phyloP scores from a whole-genome alignment of 2,888 invertebrate genomes.

The Notodonta ziczac region DNA sequence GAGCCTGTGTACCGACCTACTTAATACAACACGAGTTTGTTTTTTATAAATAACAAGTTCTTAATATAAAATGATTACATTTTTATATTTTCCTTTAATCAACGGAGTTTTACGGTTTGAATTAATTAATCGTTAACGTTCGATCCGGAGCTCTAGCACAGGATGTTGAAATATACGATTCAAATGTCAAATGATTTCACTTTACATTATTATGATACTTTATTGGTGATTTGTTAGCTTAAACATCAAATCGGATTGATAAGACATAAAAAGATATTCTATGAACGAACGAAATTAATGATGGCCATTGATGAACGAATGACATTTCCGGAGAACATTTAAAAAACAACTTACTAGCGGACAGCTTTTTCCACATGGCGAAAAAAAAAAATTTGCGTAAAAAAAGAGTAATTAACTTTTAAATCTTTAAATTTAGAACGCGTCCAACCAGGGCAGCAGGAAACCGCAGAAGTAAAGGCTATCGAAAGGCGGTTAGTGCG shows the following conservation, averaged over 20 bases:
- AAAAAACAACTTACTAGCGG: constrained; percentile 52
- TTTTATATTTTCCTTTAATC: background rate
- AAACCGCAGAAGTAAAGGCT: constrained; percentile 60
- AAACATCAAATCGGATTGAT: background rate
- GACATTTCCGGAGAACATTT: constrained; percentile 14
- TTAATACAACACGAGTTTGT: background rate
- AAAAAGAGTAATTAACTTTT: constrained; percentile 19
- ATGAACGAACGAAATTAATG: no score
- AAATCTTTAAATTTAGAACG: constrained; percentile 20
- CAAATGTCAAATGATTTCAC: background rate
- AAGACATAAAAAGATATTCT: background rate
- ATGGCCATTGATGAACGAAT: constrained; percentile 12
- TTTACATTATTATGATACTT: background rate
- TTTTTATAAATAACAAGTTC: background rate
- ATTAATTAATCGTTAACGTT: constrained; percentile 1
- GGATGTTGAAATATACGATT: background rate
- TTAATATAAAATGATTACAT: background rate
- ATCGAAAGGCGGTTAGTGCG: constrained; percentile 66
- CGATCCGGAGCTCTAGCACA: background rate
- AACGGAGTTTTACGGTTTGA: background rate
- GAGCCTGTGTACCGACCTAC: no score
- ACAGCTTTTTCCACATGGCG: constrained; percentile 54
- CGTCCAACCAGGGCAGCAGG: constrained; percentile 53
- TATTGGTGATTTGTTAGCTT: background rate
- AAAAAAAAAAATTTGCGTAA: constrained; percentile 11